A percentile compares a stretch with the other conserved stretches of the same genome.
phyloP scores from a whole-genome alignment of 2,797 vertebrate species.

The Furcifer pardalis region DNA sequence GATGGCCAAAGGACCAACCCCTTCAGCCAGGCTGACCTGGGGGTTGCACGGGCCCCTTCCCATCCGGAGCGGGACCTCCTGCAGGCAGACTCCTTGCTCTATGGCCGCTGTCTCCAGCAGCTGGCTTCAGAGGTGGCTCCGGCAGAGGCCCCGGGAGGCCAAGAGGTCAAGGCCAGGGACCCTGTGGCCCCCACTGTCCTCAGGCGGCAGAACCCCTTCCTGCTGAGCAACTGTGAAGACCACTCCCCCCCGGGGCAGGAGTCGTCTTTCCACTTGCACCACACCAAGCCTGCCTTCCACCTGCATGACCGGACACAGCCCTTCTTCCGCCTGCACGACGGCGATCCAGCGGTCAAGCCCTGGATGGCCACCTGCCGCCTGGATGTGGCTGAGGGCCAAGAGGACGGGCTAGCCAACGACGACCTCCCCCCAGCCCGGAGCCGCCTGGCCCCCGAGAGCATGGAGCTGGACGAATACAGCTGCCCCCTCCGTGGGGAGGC shows the following conservation, averaged over 20 bases:
- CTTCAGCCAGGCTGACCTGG: constrained; percentile 87
- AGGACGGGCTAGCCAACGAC: constrained; percentile 68
- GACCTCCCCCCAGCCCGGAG: constrained; percentile 65
- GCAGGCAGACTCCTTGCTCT: constrained; percentile 89
- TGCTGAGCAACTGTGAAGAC: constrained; percentile 77
- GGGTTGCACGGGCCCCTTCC: constrained; percentile 82
- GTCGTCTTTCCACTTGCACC: constrained; percentile 88
- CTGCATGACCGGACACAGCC: constrained; percentile 73
- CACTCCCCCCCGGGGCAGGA: constrained; percentile 62
- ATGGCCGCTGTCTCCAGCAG: constrained; percentile 89
- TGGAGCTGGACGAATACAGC: constrained; percentile 82
- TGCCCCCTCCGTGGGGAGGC: constrained; percentile 79
- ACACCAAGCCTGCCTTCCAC: constrained; percentile 70
- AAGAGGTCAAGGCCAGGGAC: constrained; percentile 69
- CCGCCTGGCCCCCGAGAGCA: constrained; percentile 71
- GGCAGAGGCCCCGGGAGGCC: constrained; percentile 63
- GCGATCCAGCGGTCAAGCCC: constrained; percentile 68
- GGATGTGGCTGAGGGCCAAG: constrained; percentile 75
- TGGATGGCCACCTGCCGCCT: constrained; percentile 75
- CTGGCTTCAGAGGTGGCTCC: constrained; percentile 78
- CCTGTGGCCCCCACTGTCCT: constrained; percentile 59
- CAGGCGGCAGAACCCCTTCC: constrained; percentile 90
- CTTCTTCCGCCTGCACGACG: constrained; percentile 70
- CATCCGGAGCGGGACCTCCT: constrained; percentile 80
- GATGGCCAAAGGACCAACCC: constrained; percentile 83